Percentiles rank a stretch among this genome's conserved stretches.
Evolutionary conservation across 2,797 vertebrate species (phyloP).

Genomic region (Tokudaia tokunoshimensis): DNA sequence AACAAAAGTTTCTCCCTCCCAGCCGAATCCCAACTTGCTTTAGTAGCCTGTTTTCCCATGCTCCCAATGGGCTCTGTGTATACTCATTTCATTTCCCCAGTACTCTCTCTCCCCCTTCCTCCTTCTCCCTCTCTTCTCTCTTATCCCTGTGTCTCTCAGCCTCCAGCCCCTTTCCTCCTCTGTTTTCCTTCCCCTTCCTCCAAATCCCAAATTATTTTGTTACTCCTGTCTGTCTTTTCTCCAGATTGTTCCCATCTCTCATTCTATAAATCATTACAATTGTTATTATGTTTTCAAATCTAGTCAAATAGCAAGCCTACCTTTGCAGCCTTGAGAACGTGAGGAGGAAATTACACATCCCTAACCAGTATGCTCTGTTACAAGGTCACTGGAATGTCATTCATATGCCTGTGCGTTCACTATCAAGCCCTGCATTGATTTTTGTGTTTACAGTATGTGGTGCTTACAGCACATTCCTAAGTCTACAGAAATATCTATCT

Average conservation of each 20-base stretch:
- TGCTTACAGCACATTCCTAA: not conserved
- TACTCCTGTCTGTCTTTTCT: not conserved
- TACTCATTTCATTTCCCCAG: not conserved
- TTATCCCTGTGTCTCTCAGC: not conserved
- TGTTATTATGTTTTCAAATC: not conserved
- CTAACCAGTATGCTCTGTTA: too few relatives aligned
- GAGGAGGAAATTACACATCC: not conserved
- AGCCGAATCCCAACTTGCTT: not conserved
- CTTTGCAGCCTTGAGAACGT: not conserved
- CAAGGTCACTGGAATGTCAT: not conserved
- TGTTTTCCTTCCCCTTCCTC: too few relatives aligned
- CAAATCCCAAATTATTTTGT: not conserved
- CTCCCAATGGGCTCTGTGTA: not conserved
- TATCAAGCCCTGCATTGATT: not conserved
- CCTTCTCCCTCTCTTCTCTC: not conserved
- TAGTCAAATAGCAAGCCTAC: not conserved
- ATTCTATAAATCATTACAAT: not conserved
- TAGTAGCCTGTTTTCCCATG: not conserved
- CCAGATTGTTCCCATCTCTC: not conserved
- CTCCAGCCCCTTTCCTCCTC: not conserved
- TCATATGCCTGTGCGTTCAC: not conserved
- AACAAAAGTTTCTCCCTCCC: not conserved
- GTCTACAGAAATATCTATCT: not conserved
- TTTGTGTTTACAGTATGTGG: not conserved
- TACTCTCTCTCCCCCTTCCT: not conserved